Conservation (phyloP, 2,113 vertebrate species). For the Brachyistius frenatus region DNA sequence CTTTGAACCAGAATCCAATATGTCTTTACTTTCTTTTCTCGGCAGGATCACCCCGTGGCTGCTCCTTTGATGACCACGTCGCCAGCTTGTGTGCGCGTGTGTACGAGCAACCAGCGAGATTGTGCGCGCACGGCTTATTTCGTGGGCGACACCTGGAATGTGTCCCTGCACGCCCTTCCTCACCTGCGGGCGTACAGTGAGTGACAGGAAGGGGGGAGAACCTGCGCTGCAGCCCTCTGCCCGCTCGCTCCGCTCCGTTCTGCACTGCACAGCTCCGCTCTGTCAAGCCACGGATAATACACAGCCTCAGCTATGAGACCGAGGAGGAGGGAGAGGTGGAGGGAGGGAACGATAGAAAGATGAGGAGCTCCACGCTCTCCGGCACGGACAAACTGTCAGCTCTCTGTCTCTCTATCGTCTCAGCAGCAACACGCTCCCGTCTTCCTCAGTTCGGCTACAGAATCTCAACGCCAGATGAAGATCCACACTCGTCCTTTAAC, state of each 20-base stretch:
- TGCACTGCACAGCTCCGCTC: slow-evolving; percentile 70
- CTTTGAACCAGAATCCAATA: slow-evolving; percentile 76
- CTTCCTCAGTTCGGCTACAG: slow-evolving; percentile 43
- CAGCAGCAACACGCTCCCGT: slow-evolving; percentile 23
- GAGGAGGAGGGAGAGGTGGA: slow-evolving; percentile 65
- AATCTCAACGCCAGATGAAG: slow-evolving; percentile 36
- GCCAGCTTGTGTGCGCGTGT: neutral
- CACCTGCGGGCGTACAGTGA: slow-evolving; percentile 68
- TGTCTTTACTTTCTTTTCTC: slow-evolving; percentile 73
- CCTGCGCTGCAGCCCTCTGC: slow-evolving; percentile 69
- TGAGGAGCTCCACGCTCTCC: slow-evolving; percentile 62
- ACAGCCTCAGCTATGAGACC: slow-evolving; percentile 64
- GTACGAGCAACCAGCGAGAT: neutral
- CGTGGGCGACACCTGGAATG: slow-evolving; percentile 56
- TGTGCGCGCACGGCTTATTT: slow-evolving; percentile 5
- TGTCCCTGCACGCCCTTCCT: slow-evolving; percentile 60
- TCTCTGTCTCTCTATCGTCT: slow-evolving; percentile 68
- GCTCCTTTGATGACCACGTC: slow-evolving; percentile 65
- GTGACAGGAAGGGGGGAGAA: slow-evolving; percentile 46
- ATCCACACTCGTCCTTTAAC: slow-evolving; percentile 52
- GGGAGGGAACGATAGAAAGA: slow-evolving; percentile 63
- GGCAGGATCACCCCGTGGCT: slow-evolving; percentile 61
- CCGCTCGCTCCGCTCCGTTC: slow-evolving; percentile 53
- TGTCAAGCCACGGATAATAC: slow-evolving; percentile 73
- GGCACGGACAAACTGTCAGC: slow-evolving; percentile 65